Percentiles rank a stretch among this genome's conserved stretches.
These are phyloP conservation scores for Mythimna albipuncta DNA, from an alignment of 2,888 invertebrate species.

Conservation along the genomic window DNA sequence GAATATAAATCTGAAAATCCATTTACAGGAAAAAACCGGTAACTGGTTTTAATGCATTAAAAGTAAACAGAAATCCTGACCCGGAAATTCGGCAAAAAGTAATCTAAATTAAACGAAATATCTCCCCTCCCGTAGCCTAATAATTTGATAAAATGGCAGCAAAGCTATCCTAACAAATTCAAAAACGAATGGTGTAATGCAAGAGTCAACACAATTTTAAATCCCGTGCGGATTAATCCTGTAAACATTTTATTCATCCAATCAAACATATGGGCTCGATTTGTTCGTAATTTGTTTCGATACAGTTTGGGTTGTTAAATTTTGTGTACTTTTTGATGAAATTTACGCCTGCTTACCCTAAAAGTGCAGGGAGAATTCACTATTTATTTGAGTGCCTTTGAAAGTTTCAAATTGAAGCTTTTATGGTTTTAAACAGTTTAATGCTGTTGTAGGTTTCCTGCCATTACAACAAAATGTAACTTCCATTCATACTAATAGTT, in stretches of 20 bases:
- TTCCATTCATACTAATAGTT: no score
- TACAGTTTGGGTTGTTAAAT: not conserved
- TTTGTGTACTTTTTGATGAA: not conserved
- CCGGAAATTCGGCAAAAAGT: constrained; percentile 6
- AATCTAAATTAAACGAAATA: constrained; percentile 36
- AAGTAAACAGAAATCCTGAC: not conserved
- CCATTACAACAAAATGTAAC: not conserved
- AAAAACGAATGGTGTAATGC: constrained; percentile 26
- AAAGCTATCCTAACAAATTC: constrained; percentile 9
- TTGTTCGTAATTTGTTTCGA: constrained; percentile 31
- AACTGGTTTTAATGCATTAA: not conserved
- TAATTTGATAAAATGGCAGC: constrained; percentile 26
- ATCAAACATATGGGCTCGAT: constrained; percentile 34
- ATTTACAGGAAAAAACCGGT: not conserved
- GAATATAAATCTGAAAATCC: not conserved
- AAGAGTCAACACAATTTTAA: constrained; percentile 31
- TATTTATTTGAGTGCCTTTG: not conserved
- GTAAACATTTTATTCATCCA: constrained; percentile 39
- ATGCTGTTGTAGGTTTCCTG: no score
- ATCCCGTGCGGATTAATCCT: constrained; percentile 33
- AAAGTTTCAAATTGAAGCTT: not conserved
- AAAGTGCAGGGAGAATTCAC: not conserved
- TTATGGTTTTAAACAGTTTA: not conserved
- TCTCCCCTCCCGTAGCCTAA: not conserved
- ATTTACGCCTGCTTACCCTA: accelerated